Percentiles rank a stretch among this genome's conserved stretches.
Evolutionary conservation across 1,140 invertebrate species (phyloP).

Genomic region (Brachionus koreanus): DNA sequence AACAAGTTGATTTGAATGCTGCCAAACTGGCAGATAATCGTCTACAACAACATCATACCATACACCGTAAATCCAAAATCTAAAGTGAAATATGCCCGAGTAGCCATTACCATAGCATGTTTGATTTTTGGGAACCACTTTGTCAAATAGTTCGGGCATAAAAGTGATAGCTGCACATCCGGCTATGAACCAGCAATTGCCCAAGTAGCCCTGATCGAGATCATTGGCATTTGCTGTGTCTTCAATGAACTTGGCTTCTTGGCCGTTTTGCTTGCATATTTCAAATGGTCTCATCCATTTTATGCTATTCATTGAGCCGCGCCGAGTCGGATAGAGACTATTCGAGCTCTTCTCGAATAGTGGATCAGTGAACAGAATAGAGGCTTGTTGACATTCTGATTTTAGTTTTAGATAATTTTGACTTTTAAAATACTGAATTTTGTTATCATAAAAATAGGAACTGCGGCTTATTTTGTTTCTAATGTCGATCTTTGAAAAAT

Average conservation of each 20-base stretch:
- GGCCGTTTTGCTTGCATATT: constrained; percentile 47
- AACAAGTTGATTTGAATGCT: constrained; percentile 66
- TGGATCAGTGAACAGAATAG: constrained; percentile 67
- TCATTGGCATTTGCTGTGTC: constrained; percentile 60
- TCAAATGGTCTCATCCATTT: constrained; percentile 45
- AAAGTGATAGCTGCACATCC: constrained; percentile 67
- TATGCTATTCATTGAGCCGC: background rate
- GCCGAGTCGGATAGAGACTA: constrained; percentile 59
- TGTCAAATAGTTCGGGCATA: constrained; percentile 66
- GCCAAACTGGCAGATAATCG: constrained; percentile 68
- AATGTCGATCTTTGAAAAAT: constrained; percentile 34
- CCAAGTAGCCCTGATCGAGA: constrained; percentile 67
- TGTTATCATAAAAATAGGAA: constrained; percentile 37
- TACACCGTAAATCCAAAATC: constrained; percentile 73
- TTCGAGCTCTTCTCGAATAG: constrained; percentile 65
- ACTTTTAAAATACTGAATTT: constrained; percentile 17
- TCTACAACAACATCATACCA: constrained; percentile 74
- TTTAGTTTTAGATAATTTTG: constrained; percentile 49
- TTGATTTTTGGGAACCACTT: constrained; percentile 69
- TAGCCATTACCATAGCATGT: constrained; percentile 62
- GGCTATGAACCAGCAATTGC: constrained; percentile 66
- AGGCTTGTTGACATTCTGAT: constrained; percentile 57
- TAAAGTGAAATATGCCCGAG: constrained; percentile 64
- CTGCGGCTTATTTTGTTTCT: constrained; percentile 14
- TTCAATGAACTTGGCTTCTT: constrained; percentile 51